Evolutionary conservation across 1,140 invertebrate genomes (phyloP), one percentile per base, ranked within the genome.

Genomic region (Phortica variegata): DNA sequence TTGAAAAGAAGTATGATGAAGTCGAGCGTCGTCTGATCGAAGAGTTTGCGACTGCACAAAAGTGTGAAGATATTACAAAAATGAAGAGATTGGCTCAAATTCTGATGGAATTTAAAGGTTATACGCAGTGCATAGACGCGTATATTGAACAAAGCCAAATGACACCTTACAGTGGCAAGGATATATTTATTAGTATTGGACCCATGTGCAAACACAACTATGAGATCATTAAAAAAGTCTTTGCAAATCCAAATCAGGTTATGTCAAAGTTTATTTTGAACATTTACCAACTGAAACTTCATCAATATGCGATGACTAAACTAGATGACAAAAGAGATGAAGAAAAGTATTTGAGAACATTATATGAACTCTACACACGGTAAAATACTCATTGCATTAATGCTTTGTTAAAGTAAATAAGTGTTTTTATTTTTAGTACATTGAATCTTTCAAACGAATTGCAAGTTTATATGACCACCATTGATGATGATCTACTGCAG

Each of bases 251-350:
- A 0, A 91, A 97, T 55, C 90, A 95, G 83, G 94, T 99, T 0
- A 98, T 98, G 93, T 88, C 90, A 29, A 98, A 98, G 79, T 96
- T 98, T 80, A 90, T 98, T 21, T 79, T 98, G 2, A 97, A 97
- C 68, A 93, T 99, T 48, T 99, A 95, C 77, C 91, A 97, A 62
- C 79, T 92, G 4, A 93, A 95, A 76, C 79, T 98, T 29, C 89
- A 94, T 80, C 89, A 90, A 62, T 89, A 91, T 70, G 87, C 94
- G 32, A 83, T 87, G 41, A 86, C 85, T 10, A 87, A 87, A 66
- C 79, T 97, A 49, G 87, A 93, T 50, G 86, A 86, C 73, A 81
- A 83, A 43, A 71, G 59, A 32, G 91, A 95, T 71, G 82, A 87
- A 21, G 91, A 96, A 51, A 87, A 86, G 57, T 97, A 97, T 80